These are phyloP conservation scores for Conomelus anceps DNA, from an alignment of 2,888 invertebrate species.

Conservation along the genomic window DNA sequence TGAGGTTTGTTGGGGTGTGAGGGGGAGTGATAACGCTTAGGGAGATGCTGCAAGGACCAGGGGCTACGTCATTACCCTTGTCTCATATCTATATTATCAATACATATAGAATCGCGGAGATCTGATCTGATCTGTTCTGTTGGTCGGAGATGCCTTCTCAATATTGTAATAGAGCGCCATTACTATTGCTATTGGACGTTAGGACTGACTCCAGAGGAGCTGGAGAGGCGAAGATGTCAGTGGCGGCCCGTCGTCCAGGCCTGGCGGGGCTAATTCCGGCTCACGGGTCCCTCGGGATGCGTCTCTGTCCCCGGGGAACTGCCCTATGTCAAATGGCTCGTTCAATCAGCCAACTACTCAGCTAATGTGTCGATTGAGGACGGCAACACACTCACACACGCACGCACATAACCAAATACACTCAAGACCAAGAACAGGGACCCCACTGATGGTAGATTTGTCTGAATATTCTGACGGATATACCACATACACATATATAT, in stretches of 20 bases:
- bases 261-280: neutral
- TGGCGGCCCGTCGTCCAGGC: neutral
- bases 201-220: neutral
- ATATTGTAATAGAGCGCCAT: neutral
- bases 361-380: neutral
- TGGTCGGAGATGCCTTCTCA: neutral
- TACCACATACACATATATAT: neutral
- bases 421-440: neutral
- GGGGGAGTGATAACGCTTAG: no score
- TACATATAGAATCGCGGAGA: neutral
- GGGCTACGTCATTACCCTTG: neutral
- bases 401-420: no score
- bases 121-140: neutral
- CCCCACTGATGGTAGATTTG: neutral
- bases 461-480: neutral
- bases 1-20: no score
- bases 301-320: neutral
- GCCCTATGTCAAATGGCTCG: neutral
- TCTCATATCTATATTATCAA: neutral
- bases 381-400: neutral
- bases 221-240: neutral
- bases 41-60: no score
- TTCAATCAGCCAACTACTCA: neutral
- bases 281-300: neutral
- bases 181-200: neutral